These are phyloP conservation scores for Drosophila pegasa DNA, from an alignment of 2,888 invertebrate species.

Conservation along the genomic window DNA sequence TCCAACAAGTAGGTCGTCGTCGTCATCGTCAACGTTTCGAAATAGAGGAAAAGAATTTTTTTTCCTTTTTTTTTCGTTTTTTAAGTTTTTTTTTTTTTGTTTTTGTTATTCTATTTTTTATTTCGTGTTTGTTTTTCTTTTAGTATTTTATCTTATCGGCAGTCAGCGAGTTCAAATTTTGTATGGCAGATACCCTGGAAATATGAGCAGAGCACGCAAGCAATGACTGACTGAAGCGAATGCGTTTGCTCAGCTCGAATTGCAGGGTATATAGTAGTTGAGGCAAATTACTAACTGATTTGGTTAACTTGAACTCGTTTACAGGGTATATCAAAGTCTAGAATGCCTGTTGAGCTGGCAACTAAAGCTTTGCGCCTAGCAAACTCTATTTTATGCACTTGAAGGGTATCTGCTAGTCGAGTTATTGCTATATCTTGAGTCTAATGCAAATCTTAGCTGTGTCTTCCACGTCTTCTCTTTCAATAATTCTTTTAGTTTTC, in stretches of 20 bases:
- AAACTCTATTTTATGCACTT: not conserved
- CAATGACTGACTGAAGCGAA: too few relatives aligned
- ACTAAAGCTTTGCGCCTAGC: not conserved
- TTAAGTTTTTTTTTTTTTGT: constrained; percentile 26
- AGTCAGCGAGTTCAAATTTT: constrained; percentile 47
- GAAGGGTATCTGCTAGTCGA: not conserved
- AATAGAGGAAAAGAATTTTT: constrained; percentile 46
- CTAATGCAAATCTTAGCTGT: too few relatives aligned
- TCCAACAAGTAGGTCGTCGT: constrained; percentile 75
- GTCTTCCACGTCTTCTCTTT: not conserved
- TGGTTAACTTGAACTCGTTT: not conserved
- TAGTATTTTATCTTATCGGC: constrained; percentile 70
- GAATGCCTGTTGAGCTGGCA: not conserved
- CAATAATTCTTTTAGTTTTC: not conserved
- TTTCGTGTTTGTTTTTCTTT: constrained; percentile 12
- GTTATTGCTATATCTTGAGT: not conserved
- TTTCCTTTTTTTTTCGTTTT: constrained; percentile 28
- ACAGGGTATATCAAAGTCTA: not conserved
- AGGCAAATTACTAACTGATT: not conserved
- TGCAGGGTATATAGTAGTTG: not conserved
- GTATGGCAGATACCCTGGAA: constrained; percentile 1
- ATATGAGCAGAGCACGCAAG: not conserved
- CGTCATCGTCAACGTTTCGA: constrained; percentile 64
- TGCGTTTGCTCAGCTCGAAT: too few relatives aligned
- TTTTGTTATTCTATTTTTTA: constrained; percentile 18